Base-by-base conservation (phyloP, 64 coral and sea anemone genomes). In the Porites lutea region DNA sequence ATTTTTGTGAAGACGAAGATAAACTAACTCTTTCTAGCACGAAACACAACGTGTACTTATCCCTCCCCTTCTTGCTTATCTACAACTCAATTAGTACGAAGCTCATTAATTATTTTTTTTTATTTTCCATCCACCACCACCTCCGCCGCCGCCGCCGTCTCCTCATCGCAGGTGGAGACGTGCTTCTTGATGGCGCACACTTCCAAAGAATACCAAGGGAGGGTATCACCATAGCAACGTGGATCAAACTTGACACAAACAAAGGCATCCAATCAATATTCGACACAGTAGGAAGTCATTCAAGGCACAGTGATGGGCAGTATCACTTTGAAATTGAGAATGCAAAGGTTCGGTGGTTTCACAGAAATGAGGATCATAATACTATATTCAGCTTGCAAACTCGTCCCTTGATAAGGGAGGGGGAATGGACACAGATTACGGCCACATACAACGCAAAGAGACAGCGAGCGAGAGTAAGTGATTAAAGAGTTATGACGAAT, bases 271-370 rank as follows among this genome's bases (percentile, higher is more conserved):
- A 99, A 84, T 99, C 97, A 3, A 96, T 99, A 84, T 99, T 99
- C 79, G 97, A 99, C 79, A 99, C 97, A 43, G 94, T 99, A 4
- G 97, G 97, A 58, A 99, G 91, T 75, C 97, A 99, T 50, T 99
- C 97, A 0, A 71, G 20, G 9, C 94, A 99, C 46, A 96, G 81
- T 88, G 97, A 99, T 59, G 97, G 97, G 0, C 95, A 97, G 74
- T 97, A 97, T 54, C 95, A 97, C 80, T 88, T 97, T 50, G 95
- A 97, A 78, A 83, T 97, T 65, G 92, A 97, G 48, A 84, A 97
- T 52, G 95, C 88, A 2, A 91, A 90, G 75, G 92, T 97, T 13
- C 92, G 95, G 37, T 97, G 95, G 95, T 97, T 97, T 47, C 95
- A 97, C 68, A 89, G 95, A 8, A 79, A 97, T 16, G 95, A 94